Conservation (phyloP, 2,797 vertebrate genomes). For the Argya squamiceps region DNA sequence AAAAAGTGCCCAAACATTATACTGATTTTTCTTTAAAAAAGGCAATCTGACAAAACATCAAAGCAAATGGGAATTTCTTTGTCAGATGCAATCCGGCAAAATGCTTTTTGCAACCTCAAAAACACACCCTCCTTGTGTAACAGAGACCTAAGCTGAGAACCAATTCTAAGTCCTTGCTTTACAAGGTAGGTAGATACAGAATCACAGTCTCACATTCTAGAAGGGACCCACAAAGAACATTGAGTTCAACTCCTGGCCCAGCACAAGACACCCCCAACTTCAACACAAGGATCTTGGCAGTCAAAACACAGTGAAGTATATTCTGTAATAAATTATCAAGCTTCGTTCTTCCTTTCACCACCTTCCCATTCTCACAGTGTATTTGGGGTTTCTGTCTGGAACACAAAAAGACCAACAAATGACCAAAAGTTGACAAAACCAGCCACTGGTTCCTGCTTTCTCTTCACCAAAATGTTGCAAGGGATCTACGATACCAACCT, state of each 20-base stretch:
- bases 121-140: background rate
- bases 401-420: background rate
- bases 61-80: background rate
- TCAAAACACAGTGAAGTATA: background rate
- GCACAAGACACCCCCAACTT: background rate
- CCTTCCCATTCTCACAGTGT: background rate
- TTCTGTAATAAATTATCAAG: background rate
- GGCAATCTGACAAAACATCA: background rate
- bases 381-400: background rate
- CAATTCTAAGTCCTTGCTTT: background rate
- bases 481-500: background rate
- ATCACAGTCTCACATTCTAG: background rate
- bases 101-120: background rate
- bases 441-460: background rate
- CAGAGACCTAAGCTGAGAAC: background rate
- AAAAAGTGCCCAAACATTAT: background rate
- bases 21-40: background rate
- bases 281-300: background rate
- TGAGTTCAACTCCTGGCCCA: background rate
- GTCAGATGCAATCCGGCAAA: background rate
- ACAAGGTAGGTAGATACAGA: background rate
- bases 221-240: background rate
- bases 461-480: background rate
- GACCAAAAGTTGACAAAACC: background rate
- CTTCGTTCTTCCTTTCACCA: background rate